A percentile compares a stretch with the other conserved stretches of the same genome.
phyloP scores from a whole-genome alignment of 2,113 vertebrate species.

The Deroptyus accipitrinus region DNA sequence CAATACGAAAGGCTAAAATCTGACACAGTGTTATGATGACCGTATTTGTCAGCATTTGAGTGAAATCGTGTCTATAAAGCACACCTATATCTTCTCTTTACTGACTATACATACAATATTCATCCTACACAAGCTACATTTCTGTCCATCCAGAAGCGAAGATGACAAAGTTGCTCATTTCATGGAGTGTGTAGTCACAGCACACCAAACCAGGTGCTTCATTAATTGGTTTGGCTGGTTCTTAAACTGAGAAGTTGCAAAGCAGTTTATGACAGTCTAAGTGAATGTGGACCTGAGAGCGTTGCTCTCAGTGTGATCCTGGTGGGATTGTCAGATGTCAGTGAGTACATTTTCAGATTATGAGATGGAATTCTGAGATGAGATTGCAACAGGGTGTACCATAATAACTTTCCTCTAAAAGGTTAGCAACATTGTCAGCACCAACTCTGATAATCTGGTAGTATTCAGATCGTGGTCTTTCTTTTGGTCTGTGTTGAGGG shows the following conservation, averaged over 20 bases:
- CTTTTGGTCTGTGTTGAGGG: background rate
- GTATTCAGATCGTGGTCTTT: background rate
- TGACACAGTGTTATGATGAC: background rate
- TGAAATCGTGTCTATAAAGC: background rate
- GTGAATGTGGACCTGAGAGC: background rate
- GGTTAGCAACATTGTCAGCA: background rate
- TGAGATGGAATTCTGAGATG: background rate
- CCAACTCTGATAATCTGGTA: background rate
- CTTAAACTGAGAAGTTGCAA: background rate
- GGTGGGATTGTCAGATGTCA: background rate
- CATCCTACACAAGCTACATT: background rate
- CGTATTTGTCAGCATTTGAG: background rate
- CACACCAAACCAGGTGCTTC: background rate
- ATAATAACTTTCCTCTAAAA: background rate
- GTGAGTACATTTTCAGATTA: background rate
- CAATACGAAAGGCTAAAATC: background rate
- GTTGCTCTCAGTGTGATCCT: accelerated
- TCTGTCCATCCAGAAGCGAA: background rate
- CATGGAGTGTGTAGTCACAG: accelerated
- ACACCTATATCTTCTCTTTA: background rate
- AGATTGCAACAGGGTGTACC: background rate
- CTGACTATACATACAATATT: background rate
- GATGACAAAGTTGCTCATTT: accelerated
- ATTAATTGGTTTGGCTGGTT: background rate
- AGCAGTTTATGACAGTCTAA: background rate